A percentile compares a stretch with the other conserved stretches of the same genome.
Conservation (phyloP, 2,797 vertebrate genomes). For the Tapera naevia region DNA sequence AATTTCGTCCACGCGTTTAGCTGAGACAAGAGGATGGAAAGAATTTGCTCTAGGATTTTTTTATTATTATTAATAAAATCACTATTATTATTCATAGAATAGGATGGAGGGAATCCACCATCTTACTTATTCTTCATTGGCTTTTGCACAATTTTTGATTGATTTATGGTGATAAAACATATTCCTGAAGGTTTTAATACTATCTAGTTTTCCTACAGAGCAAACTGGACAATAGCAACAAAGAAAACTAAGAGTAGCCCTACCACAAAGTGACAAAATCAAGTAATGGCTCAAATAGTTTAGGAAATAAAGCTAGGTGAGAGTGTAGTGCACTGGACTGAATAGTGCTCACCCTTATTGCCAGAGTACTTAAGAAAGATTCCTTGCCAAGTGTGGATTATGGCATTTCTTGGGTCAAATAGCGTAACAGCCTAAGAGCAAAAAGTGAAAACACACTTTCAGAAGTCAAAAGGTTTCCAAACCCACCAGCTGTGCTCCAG, state of each 20-base stretch:
- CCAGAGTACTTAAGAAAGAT: neutral
- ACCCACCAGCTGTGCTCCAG: neutral
- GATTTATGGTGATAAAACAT: neutral
- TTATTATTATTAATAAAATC: neutral
- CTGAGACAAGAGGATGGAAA: neutral
- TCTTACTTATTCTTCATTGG: neutral
- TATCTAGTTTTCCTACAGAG: neutral
- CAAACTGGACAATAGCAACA: neutral
- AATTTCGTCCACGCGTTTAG: neutral
- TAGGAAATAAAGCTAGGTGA: neutral
- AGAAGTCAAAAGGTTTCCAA: neutral
- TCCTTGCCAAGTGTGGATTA: neutral
- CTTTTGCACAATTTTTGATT: neutral
- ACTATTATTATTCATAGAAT: neutral
- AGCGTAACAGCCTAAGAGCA: neutral
- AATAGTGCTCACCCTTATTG: neutral
- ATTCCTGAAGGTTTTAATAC: neutral
- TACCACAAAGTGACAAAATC: neutral
- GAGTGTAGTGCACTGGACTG: neutral
- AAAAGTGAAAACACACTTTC: neutral
- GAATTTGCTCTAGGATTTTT: neutral
- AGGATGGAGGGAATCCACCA: neutral
- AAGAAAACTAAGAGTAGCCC: neutral
- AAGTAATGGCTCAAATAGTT: neutral
- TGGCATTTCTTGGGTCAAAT: neutral